A percentile compares a stretch with the other conserved stretches of the same genome.
phyloP scores from a whole-genome alignment of 2,797 vertebrate species.

The Hoplostethus mediterraneus region DNA sequence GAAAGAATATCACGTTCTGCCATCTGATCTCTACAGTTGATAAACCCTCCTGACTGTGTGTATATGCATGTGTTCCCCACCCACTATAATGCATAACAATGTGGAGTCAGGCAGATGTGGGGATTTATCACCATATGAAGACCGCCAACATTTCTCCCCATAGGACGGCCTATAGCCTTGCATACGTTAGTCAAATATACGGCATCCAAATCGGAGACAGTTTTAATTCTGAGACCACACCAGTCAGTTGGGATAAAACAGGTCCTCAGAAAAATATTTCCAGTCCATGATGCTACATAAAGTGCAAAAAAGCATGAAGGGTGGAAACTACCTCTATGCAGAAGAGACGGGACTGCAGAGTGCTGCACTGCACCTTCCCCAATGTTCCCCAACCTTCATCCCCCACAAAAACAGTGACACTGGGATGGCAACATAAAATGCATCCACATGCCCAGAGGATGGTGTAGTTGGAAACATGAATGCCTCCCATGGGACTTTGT shows the following conservation, averaged over 20 bases:
- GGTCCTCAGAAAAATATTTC: background rate
- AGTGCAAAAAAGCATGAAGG: slow-evolving; percentile 5
- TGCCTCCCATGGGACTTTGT: background rate
- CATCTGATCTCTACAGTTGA: background rate
- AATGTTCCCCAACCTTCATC: too few relatives aligned
- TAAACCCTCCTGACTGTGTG: background rate
- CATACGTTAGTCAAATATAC: background rate
- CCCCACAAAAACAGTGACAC: background rate
- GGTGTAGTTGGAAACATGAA: background rate
- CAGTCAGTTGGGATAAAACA: background rate
- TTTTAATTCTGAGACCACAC: background rate
- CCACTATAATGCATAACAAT: slow-evolving; percentile 1
- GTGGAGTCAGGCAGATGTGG: background rate
- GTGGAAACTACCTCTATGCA: background rate
- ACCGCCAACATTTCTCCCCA: background rate
- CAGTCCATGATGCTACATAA: background rate
- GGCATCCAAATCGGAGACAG: background rate
- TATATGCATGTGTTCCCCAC: background rate
- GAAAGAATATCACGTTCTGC: slow-evolving; percentile 22
- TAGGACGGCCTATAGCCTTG: background rate
- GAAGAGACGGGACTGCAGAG: slow-evolving; percentile 10
- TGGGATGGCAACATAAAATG: background rate
- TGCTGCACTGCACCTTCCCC: slow-evolving; percentile 10
- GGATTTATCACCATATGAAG: background rate
- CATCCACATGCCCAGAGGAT: background rate